Evolutionary conservation across 2,113 vertebrate genomes (phyloP).

Genomic region (Mastomys coucha): DNA sequence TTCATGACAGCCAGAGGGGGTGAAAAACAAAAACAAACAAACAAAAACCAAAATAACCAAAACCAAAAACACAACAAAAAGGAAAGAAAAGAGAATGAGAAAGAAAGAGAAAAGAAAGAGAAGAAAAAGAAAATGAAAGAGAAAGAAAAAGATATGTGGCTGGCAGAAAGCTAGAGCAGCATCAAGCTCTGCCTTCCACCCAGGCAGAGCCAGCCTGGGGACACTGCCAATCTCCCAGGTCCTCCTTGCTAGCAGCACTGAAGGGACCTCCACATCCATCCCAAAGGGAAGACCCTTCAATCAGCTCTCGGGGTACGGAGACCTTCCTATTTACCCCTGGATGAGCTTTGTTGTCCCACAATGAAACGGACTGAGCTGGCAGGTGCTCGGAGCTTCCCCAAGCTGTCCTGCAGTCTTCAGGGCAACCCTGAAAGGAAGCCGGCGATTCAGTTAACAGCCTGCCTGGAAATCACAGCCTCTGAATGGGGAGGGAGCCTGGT

Average conservation of each 20-base stretch:
- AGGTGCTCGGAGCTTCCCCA: accelerated
- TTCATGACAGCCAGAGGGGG: not conserved
- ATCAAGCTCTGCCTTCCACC: not conserved
- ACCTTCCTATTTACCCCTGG: not conserved
- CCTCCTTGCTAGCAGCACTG: not conserved
- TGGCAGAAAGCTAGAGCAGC: too few relatives aligned
- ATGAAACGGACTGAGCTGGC: not conserved
- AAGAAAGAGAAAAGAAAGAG: not conserved
- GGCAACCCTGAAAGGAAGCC: not conserved
- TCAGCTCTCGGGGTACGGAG: accelerated
- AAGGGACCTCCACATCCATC: not conserved
- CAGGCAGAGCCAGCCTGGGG: too few relatives aligned
- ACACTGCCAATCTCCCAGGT: not conserved
- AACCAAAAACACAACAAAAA: not conserved
- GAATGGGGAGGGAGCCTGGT: not conserved
- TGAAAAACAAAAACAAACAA: not conserved
- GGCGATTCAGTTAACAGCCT: too few relatives aligned
- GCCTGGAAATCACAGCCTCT: not conserved
- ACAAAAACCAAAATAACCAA: not conserved
- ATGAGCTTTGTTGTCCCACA: not conserved
- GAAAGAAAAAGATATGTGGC: not conserved
- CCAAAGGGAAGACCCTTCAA: not conserved
- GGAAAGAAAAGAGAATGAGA: not conserved
- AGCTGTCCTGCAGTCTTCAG: accelerated
- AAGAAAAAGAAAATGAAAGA: not conserved